Evolutionary conservation across 1,140 invertebrate genomes (phyloP), one percentile per base, ranked within the genome.

Genomic region (Trachymyrmex septentrionalis): DNA sequence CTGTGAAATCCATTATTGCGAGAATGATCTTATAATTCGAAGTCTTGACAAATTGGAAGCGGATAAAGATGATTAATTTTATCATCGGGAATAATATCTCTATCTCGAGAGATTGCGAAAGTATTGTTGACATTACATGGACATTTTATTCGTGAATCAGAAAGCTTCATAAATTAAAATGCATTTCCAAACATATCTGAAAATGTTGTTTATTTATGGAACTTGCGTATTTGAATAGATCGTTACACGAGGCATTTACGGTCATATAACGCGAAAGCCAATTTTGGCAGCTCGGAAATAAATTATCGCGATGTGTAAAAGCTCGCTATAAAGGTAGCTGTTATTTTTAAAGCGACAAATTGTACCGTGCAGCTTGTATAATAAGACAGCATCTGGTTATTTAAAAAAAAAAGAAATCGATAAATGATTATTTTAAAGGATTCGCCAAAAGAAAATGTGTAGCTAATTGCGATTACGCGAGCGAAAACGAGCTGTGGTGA

Each of bases 201-300:
- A 80, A 80, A 69, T 69, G 14, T 9, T 48, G 44, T 78, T 55
- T 9, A 69, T 80, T 69, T 55, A 38, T 69, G n/a, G 27, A 69
- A 67, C 14, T 53, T 67, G 72, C 30, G 6, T 66, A 44, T 76
- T 38, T 21, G 69, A 38, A 55, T 27, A 48, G 9, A 53, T 34
- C 55, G 67, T 64, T 38, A 34, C 38, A 27, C 61, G 24, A 30
- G 27, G 38, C 44, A 66, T 57, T 78, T 61, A 55, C 55, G 59
- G 19, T 38, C 19, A 38, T 24, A 63, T 59, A 50, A 63, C 59
- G 44, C 48, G 10, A 64, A 64, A 61, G 53, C 87, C 53, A 78
- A 87, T 88, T 73, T 75, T 57, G 59, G n/a, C 10, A 73, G 50
- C 24, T 30, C 30, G 34, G 19, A 21, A 86, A 69, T n/a, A 71